Conservation (phyloP, 2,888 invertebrate genomes). For the Synergus laeviventris region DNA sequence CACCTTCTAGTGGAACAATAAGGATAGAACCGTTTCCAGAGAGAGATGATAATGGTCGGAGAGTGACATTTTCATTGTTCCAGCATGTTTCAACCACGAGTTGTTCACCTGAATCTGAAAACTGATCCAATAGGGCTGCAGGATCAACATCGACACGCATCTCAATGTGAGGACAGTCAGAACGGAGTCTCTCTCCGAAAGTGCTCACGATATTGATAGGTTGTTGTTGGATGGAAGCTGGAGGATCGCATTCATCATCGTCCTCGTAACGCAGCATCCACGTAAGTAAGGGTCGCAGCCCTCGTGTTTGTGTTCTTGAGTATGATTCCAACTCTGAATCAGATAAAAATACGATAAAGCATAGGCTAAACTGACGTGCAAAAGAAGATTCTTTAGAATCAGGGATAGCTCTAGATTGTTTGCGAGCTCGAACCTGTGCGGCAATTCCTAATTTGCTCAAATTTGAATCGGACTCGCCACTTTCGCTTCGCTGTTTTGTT, state of each 20-base stretch:
- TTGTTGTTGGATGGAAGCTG: too few species aligned
- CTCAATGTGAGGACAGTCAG: neutral
- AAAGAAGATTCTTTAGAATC: neutral
- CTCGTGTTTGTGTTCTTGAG: neutral
- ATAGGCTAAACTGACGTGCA: neutral
- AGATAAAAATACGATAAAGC: neutral
- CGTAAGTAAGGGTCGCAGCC: neutral
- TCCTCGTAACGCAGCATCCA: neutral
- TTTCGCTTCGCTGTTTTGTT: neutral
- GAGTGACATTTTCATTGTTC: neutral
- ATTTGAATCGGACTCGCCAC: too few species aligned
- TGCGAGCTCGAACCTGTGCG: too few species aligned
- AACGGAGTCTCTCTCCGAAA: neutral
- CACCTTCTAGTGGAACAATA: neutral
- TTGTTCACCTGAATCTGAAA: neutral
- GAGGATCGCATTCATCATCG: neutral
- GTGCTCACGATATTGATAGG: neutral
- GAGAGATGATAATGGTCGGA: neutral
- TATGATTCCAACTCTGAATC: neutral
- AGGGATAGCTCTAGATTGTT: neutral
- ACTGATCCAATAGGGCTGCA: neutral
- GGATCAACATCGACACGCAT: neutral
- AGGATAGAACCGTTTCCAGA: neutral
- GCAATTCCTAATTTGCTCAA: too few species aligned
- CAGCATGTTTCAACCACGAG: neutral